phyloP scores from a whole-genome alignment of 2,113 vertebrate species.

The Myotis brandtii region DNA sequence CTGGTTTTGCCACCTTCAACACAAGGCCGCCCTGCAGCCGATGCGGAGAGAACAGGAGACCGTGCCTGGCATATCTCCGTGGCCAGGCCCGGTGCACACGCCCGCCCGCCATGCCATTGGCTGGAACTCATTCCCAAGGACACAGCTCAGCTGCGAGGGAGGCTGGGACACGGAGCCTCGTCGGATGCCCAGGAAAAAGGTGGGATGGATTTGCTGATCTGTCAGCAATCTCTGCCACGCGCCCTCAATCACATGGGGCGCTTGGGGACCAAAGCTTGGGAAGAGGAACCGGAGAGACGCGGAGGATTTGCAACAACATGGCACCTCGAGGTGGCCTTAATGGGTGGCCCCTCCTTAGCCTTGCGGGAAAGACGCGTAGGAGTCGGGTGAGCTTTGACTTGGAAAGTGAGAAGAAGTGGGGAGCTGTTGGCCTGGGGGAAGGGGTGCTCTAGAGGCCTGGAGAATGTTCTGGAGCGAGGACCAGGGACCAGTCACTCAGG shows the following conservation, averaged over 20 bases:
- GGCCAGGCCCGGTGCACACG: neutral
- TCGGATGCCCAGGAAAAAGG: neutral
- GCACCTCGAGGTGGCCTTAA: neutral
- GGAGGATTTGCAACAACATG: neutral
- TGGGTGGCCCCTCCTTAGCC: neutral
- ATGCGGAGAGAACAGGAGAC: neutral
- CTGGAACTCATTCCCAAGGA: neutral
- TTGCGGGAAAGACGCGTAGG: neutral
- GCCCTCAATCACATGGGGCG: neutral
- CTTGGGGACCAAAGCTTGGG: neutral
- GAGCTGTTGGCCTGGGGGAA: neutral
- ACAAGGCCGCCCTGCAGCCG: neutral
- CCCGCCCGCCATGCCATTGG: neutral
- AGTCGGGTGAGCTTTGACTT: neutral
- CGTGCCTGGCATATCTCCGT: neutral
- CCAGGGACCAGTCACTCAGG: neutral
- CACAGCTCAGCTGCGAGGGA: neutral
- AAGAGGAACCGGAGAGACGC: neutral
- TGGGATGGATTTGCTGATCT: neutral
- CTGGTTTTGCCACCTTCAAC: neutral
- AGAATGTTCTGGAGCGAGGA: neutral
- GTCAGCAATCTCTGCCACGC: neutral
- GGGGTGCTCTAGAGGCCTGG: neutral
- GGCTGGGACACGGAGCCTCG: neutral
- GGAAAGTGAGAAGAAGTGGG: neutral